These are phyloP conservation scores for Drosophila mayri DNA, from an alignment of 1,140 invertebrate species.

Conservation along the genomic window DNA sequence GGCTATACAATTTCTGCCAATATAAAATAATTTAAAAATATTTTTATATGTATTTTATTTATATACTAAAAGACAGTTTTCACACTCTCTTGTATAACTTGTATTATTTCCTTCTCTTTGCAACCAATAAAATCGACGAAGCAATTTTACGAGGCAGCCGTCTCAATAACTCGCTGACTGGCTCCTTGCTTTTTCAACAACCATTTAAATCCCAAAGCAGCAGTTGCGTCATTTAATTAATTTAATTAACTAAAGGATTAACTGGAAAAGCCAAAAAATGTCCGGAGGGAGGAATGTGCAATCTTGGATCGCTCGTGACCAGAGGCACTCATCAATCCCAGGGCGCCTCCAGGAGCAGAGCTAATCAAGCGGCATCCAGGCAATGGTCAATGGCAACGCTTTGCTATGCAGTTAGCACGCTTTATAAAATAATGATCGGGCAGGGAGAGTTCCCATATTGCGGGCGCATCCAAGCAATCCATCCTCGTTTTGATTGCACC, in stretches of 20 bases:
- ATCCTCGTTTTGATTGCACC: slow-evolving; percentile 69
- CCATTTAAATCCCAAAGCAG: slow-evolving; percentile 64
- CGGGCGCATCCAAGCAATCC: slow-evolving; percentile 23
- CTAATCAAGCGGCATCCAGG: slow-evolving; percentile 77
- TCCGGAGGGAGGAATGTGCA: slow-evolving; percentile 52
- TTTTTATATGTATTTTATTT: too few relatives aligned
- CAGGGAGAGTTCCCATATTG: slow-evolving; percentile 12
- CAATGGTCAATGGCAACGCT: slow-evolving; percentile 77
- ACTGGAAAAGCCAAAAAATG: slow-evolving; percentile 52
- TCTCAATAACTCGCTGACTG: slow-evolving; percentile 38
- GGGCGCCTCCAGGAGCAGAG: slow-evolving; percentile 1
- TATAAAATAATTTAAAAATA: too few relatives aligned
- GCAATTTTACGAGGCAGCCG: slow-evolving; percentile 40
- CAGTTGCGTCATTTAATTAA: slow-evolving; percentile 74
- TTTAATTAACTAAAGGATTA: slow-evolving; percentile 80
- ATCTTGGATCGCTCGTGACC: slow-evolving; percentile 35
- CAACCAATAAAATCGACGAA: background rate
- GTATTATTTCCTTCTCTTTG: background rate
- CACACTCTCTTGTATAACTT: background rate
- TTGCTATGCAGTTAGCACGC: slow-evolving; percentile 82
- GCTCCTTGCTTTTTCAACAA: background rate
- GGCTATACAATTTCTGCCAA: too few relatives aligned
- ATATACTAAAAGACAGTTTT: background rate
- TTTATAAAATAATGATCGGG: slow-evolving; percentile 79
- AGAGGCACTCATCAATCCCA: slow-evolving; percentile 45